Evolutionary conservation across 2,113 vertebrate species (phyloP), one percentile per base, ranked within the genome.

Genomic region (Chinchilla lanigera): DNA sequence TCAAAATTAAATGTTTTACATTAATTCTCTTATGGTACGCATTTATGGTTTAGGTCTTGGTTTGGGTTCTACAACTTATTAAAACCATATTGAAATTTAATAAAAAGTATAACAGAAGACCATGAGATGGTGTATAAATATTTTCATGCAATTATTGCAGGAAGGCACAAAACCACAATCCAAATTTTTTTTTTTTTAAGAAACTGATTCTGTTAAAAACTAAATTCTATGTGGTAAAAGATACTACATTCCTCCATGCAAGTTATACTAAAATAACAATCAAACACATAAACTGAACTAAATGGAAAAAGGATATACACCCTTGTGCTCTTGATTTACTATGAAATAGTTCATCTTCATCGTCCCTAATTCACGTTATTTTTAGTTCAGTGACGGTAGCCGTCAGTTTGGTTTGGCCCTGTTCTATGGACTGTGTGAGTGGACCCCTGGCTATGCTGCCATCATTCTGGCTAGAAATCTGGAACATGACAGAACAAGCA

Each of bases 401-500:
- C 91, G 63, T 96, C 78, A 91, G 20, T 71, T 93, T 94, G 56
- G 77, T 83, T 65, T 97, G 92, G 86, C 78, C 12, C 83, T 93
- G 56, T 86, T 90, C 54, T 90, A 65, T 52, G 81, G 22, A 86
- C 75, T 92, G 33, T 54, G 63, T 87, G 95, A 95, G 92, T 63
- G 69, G 63, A 77, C 52, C 54, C 9, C 35, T 85, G 81, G 84
- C 52, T 77, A 30, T 41, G 69, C n/a, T 80, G 73, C 56, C 58
- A 93, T 28, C 16, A 8, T 26, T 91, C 69, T 95, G 65, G 88
- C 87, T 89, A 94, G 63, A 94, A 92, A 95, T 95, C 28, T 63
- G 52, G 95, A 97, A 95, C 75, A 96, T 35, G 95, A 97, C 95
- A 97, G 71, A 58, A 35, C 88, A 97, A 96, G 97, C 97, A 96